Conservation (phyloP, 2,888 invertebrate genomes). For the Tineola bisselliella region DNA sequence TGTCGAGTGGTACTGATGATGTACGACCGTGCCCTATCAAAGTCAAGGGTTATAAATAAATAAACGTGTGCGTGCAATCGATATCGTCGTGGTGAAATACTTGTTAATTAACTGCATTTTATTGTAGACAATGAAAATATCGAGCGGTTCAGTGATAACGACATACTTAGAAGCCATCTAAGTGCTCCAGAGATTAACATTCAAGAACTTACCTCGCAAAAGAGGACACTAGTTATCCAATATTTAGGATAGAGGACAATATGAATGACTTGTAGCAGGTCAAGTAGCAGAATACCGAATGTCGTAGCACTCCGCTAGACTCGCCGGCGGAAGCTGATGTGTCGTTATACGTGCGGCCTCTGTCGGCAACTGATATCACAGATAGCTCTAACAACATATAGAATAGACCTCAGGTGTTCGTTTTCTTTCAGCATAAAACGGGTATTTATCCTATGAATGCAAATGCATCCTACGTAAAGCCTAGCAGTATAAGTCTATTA, state of each 20-base stretch:
- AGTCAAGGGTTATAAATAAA: slow-evolving; percentile 18
- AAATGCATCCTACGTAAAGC: too few relatives aligned
- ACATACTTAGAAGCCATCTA: slow-evolving; percentile 4
- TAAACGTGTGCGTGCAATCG: slow-evolving; percentile 33
- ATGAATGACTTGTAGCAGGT: neutral
- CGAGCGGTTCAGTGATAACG: neutral
- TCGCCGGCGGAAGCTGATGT: slow-evolving; percentile 55
- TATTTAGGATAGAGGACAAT: neutral
- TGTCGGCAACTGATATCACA: slow-evolving; percentile 45
- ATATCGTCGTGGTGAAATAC: slow-evolving; percentile 26
- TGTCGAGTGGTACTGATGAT: neutral
- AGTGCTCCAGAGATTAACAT: neutral
- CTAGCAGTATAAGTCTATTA: too few relatives aligned
- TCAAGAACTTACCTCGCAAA: slow-evolving; percentile 9
- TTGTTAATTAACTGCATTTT: neutral
- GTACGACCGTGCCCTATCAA: neutral
- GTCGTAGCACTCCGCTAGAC: slow-evolving; percentile 41
- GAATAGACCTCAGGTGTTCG: neutral
- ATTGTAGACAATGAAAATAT: neutral
- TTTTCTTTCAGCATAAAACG: too few relatives aligned
- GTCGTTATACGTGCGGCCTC: slow-evolving; percentile 51
- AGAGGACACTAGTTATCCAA: neutral
- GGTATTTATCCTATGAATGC: too few relatives aligned
- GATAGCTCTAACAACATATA: slow-evolving; percentile 25
- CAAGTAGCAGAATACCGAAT: neutral